Evolutionary conservation across 2,797 vertebrate species (phyloP), one percentile per base, ranked within the genome.

Genomic region (Arnoldichthys spilopterus): DNA sequence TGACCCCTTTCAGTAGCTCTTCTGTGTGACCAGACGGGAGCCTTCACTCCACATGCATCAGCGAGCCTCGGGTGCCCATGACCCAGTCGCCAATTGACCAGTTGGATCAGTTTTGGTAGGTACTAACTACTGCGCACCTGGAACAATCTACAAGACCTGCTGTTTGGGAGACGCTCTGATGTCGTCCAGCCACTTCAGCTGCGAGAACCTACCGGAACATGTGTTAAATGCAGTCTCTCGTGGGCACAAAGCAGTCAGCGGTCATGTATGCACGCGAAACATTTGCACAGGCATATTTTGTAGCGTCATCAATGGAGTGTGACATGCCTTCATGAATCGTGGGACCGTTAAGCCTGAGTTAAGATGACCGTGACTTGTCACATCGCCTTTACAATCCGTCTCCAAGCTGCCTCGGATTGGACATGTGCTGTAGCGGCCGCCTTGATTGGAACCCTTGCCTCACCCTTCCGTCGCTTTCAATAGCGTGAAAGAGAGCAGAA

Each of bases 401-500:
- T 26, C 11, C 22, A 20, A 34, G 28, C 54, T 20, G 22, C 16
- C 51, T 61, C 43, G n/a, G 16, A n/a, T 53, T 40, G 30, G 34
- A n/a, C 30, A n/a, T 9, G 40, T 26, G 11, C 18, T 49, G 58
- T n/a, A 61, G 54, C 15, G 37, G 47, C 15, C 15, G 53, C 54
- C 64, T 62, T 40, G 22, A 54, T 61, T 62, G 12, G 18, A 58
- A 47, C 6, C 30, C 16, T 69, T 51, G 9, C 40, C 15, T 24
- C 26, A 53, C 43, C 26, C 28, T 51, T 53, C 8, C 1, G 2
- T 64, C 20, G 5, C 2, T 54, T 22, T 20, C 16, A 66, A n/a
- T n/a, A 16, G n/a, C 51, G 43, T 30, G 22, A 54, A 70, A 59
- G n/a, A 70, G 54, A 37, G 37, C 7, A 43, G 58, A 54, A 54